phyloP scores from a whole-genome alignment of 1,140 invertebrate species.

The Aricia agestis region DNA sequence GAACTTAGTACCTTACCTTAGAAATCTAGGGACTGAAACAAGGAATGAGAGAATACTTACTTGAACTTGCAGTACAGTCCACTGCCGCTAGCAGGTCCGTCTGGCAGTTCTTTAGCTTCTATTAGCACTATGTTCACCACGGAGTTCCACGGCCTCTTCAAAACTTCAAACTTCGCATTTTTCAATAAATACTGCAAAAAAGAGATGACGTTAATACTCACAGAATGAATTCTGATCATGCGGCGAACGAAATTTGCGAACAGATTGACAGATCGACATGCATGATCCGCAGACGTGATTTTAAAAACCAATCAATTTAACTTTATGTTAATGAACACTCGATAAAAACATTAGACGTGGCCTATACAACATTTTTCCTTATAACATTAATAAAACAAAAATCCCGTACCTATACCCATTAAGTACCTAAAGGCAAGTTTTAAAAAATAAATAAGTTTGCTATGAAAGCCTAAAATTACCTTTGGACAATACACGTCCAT shows the following conservation, averaged over 20 bases:
- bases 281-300: neutral
- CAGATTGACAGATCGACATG: neutral
- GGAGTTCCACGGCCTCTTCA: constrained; percentile 60
- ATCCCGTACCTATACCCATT: too few species aligned
- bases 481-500: neutral
- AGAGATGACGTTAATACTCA: constrained; percentile 11
- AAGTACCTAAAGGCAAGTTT: too few species aligned
- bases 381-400: too few species aligned
- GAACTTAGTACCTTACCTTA: too few species aligned
- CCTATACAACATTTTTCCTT: too few species aligned
- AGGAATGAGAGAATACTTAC: constrained; percentile 37
- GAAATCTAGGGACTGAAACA: neutral
- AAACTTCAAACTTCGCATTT: constrained; percentile 59
- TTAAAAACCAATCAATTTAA: neutral
- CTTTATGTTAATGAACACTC: too few species aligned
- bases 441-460: too few species aligned
- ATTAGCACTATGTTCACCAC: constrained; percentile 61
- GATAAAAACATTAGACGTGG: too few species aligned
- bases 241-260: neutral
- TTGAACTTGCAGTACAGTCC: constrained; percentile 66
- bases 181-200: constrained; percentile 60
- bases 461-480: neutral
- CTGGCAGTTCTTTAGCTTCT: constrained; percentile 59
- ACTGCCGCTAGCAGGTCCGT: constrained; percentile 44
- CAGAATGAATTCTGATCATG: neutral